Evolutionary conservation across 2,888 invertebrate genomes (phyloP), one percentile per base, ranked within the genome.

Genomic region (Carcina quercana): DNA sequence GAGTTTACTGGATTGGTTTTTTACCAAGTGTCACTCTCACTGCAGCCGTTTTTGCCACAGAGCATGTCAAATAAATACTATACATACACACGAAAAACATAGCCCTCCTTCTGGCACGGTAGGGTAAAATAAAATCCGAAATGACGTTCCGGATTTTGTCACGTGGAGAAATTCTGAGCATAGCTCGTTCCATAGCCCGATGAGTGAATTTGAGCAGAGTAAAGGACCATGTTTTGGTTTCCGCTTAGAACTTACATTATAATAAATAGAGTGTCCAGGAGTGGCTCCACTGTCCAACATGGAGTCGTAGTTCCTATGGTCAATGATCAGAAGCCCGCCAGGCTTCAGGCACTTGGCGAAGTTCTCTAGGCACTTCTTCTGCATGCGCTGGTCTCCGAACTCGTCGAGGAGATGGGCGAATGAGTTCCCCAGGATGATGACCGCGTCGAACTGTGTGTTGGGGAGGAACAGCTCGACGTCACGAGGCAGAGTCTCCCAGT

Each of bases 401-500:
- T 89, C 87, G 58, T 95, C 95, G 46, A 94, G 87, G 56, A 96
- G 87, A 75, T 96, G 96, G 32, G 96, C 94, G 66, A 96, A 96
- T 1, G 95, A 95, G 71, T 96, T 96, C 27, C 96, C 96, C 30
- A 96, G 80, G 59, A 95, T 95, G 42, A 96, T 90, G 15, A 96
- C 94, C 0, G 95, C 95, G 74, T 96, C 96, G 60, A 94, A 96
- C 32, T 90, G 88, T 7, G 85, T 86, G 3, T 85, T 86, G 1
- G 89, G 84, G 1, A 88, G 56, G 41, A 88, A 78, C 1, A 76
- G 52, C 29, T 87, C 76, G 15, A 95, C 87, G 57, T 95, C 94
- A 19, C 91, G 87, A 3, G 90, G 88, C 2, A 96, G 63, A 0
- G 92, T 92, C 49, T 95, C 73, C 96, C 96, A 96, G 64, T 95